Evolutionary conservation across 2,888 invertebrate species (phyloP), one percentile per base, ranked within the genome.

Genomic region (Standfussiana lucernea): DNA sequence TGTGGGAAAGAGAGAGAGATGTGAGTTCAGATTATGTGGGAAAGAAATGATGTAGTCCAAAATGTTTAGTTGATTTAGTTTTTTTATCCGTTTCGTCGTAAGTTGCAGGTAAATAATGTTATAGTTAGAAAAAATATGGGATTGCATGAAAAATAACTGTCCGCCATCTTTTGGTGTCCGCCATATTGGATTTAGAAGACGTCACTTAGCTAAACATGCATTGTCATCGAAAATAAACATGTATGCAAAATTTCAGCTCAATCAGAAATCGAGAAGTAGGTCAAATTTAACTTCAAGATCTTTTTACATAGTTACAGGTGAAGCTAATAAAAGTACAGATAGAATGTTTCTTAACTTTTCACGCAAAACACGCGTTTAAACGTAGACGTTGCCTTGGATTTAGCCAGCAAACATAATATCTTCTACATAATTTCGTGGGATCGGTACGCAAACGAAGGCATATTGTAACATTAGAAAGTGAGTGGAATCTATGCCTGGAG

Each of bases 1-100:
- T 93, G 86, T 21, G 18, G 15, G 64, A 35, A 11, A 24, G 7
- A 0, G 37, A 28, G 0, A 24, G 62, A 53, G 18, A 40, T 47
- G 5, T 40, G 5, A 8, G 35, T 37, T 59, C 37, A 45, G 18
- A n/a, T 59, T 18, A 32, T 7, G 47, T 37, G 6, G 7, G 28
- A 72, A 47, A 28, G 47, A 47, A 15, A 47, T 28, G 24, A 7
- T 47, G 35, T 28, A 28, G 28, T 21, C 21, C 1, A 8, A 62
- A 28, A 5, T 61, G 21, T 69, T 37, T 37, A 11, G 18, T n/a
- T 45, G 4, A 13, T 24, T 42, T 7, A 3, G 21, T 15, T 45
- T 66, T 66, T 45, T 24, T 2, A 66, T 47, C 18, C 13, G 21
- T 1, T 37, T 18, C 6, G 40, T 50, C 50, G 50, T 50, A 50